Evolutionary conservation across 2,888 invertebrate genomes (phyloP), one percentile per base, ranked within the genome.

Genomic region (Trilocha varians): DNA sequence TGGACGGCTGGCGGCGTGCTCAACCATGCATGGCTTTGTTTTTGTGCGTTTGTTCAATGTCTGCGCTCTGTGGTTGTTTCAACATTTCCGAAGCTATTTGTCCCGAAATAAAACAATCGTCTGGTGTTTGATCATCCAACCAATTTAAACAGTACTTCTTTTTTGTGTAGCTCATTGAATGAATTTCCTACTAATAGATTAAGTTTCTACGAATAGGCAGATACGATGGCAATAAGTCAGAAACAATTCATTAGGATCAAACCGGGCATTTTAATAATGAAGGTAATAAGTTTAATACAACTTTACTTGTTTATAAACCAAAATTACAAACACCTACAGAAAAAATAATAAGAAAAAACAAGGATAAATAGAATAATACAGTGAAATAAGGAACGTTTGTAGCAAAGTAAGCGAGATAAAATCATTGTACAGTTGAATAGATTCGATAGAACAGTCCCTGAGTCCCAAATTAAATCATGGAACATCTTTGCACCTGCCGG

Each of bases 381-480:
- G 11, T 25, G 25, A 25, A 25, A 25, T 25, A 25, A 25, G 8
- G 11, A 65, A 68, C 63, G 63, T 61, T 67, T 58, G 51, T 48
- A 48, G 62, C n/a, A 62, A 65, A 58, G 62, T 56, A 62, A 62
- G 56, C 52, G 64, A 64, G 72, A 72, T 72, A 72, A 75, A 78
- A 78, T 74, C 78, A 79, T 78, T 76, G 71, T 62, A 67, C 73
- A 67, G 66, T 80, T 79, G 78, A 75, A 83, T 78, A 78, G 75
- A 79, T 79, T 78, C 79, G 76, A 82, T 80, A 78, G 72, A 76
- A 73, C 71, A 75, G 75, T 82, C 83, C 84, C 84, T 70, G 72
- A 80, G 78, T 82, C 84, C 84, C 84, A 84, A 85, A 84, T 85
- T 85, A 84, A 83, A 85, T 85, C 80, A 84, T 78, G 78, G 70